Conservation (phyloP, 2,113 vertebrate species). For the Oncorhynchus gorbuscha region DNA sequence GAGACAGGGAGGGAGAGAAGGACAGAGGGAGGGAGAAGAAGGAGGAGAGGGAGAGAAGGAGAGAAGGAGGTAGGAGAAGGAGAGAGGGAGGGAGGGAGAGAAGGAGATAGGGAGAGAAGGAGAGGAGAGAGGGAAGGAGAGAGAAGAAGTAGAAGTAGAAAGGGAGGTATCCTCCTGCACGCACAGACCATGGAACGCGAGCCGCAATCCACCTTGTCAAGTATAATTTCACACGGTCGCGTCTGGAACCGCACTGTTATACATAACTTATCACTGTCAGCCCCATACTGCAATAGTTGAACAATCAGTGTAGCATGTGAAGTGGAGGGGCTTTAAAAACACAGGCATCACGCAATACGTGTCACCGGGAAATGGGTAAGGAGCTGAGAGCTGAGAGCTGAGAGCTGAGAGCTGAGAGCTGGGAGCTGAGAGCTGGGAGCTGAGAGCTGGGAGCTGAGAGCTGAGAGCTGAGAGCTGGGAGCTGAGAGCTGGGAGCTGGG, state of each 20-base stretch:
- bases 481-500: no score
- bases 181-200: conserved; percentile 30
- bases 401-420: conserved; percentile 28
- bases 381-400: conserved; percentile 32
- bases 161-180: conserved; percentile 30
- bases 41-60: neutral
- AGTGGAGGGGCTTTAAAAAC: conserved; percentile 45
- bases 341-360: conserved; percentile 48
- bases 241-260: conserved; percentile 31
- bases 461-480: no score
- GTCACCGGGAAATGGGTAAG: conserved; percentile 31
- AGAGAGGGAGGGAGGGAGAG: neutral
- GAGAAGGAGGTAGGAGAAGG: no score
- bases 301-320: conserved; percentile 53
- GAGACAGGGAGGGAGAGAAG: neutral
- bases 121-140: neutral
- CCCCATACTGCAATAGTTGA: conserved; percentile 34
- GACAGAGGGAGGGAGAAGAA: neutral
- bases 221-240: conserved; percentile 47
- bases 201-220: conserved; percentile 44
- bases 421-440: no score
- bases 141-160: neutral
- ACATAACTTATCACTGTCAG: conserved; percentile 56
- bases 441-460: no score
- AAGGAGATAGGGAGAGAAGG: neutral